Conservation (phyloP, 2,113 vertebrate genomes). For the Ceyx margarethae region DNA sequence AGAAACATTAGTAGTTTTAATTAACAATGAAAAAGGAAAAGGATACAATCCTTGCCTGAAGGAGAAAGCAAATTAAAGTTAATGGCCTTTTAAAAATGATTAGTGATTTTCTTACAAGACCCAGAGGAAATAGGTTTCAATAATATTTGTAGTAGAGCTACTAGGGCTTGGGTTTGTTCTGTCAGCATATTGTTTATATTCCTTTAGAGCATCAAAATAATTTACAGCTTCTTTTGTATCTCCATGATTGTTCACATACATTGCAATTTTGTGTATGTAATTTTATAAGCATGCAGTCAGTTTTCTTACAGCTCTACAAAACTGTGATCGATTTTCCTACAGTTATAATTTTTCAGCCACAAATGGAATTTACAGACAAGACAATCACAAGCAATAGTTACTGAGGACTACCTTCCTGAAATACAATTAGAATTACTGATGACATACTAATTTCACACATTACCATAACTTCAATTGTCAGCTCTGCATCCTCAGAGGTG, state of each 20-base stretch:
- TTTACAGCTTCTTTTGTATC: not conserved
- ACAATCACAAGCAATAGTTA: not conserved
- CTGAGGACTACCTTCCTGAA: not conserved
- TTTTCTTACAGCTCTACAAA: not conserved
- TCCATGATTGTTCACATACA: rapidly evolving
- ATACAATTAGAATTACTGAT: not conserved
- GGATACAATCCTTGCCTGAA: not conserved
- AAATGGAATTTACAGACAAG: not conserved
- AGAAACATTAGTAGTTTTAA: not conserved
- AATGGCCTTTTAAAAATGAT: not conserved
- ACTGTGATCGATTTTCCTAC: not conserved
- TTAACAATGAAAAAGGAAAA: not conserved
- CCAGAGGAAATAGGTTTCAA: not conserved
- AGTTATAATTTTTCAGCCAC: not conserved
- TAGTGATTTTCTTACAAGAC: not conserved
- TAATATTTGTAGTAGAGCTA: not conserved
- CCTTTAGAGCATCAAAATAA: not conserved
- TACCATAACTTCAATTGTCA: not conserved
- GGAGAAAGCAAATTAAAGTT: not conserved
- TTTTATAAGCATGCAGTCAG: not conserved
- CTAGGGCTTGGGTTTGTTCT: not conserved
- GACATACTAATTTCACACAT: not conserved
- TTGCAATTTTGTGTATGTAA: not conserved
- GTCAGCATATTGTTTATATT: not conserved
- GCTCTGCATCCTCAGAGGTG: not conserved